Percentiles rank a stretch among this genome's conserved stretches.
Conservation (phyloP, 1,140 invertebrate genomes). For the Trichonephila clavata region DNA sequence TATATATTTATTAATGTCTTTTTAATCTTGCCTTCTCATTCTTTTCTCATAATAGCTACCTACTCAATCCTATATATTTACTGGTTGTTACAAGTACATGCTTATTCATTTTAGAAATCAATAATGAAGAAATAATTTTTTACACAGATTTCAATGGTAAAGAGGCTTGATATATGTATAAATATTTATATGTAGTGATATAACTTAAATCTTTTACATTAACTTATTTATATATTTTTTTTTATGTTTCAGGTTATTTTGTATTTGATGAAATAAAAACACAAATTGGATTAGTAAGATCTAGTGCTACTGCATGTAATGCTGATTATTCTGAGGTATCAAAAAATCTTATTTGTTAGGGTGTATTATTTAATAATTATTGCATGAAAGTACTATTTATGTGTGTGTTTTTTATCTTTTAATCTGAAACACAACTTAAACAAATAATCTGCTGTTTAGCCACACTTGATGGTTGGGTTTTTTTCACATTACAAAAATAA, state of each 20-base stretch:
- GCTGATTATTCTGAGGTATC: neutral
- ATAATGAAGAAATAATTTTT: conserved; percentile 46
- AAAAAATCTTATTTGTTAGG: neutral
- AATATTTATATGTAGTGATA: neutral
- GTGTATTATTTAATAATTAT: too few relatives aligned
- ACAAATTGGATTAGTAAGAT: conserved; percentile 50
- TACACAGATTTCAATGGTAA: conserved; percentile 48
- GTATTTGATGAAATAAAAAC: neutral
- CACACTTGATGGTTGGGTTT: too few relatives aligned
- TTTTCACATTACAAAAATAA: too few relatives aligned
- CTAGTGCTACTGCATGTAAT: neutral
- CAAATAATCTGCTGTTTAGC: too few relatives aligned
- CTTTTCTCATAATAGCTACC: conserved; percentile 5
- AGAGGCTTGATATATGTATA: neutral
- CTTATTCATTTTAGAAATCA: conserved; percentile 46
- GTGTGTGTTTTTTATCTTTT: too few relatives aligned
- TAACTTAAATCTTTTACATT: neutral
- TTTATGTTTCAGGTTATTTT: neutral
- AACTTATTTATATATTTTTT: neutral
- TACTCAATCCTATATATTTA: conserved; percentile 23
- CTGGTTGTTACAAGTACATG: conserved; percentile 64
- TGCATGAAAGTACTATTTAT: too few relatives aligned
- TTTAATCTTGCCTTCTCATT: neutral
- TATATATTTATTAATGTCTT: too few relatives aligned
- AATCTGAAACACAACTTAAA: too few relatives aligned